A percentile compares a stretch with the other conserved stretches of the same genome.
Evolutionary conservation across 2,888 invertebrate species (phyloP).

Genomic region (Geophilus truncorum): DNA sequence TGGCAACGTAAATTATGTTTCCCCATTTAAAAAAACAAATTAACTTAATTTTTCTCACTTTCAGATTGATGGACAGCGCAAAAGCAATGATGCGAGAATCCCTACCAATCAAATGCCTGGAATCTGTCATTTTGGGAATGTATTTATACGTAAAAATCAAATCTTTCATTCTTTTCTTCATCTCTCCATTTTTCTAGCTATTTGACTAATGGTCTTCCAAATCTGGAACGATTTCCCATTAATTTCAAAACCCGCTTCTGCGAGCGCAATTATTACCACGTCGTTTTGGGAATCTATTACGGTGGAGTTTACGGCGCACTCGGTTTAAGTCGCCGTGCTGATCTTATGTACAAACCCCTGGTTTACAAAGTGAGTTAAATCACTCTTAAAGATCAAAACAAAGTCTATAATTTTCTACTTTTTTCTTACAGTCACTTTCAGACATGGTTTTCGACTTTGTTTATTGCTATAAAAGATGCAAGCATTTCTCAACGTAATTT

Average conservation of each 20-base stretch:
- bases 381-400: background rate
- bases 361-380: slow-evolving; percentile 23
- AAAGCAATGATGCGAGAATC: slow-evolving; percentile 49
- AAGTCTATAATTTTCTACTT: too few relatives aligned
- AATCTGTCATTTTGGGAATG: slow-evolving; percentile 50
- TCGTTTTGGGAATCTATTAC: slow-evolving; percentile 48
- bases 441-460: slow-evolving; percentile 2
- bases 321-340: slow-evolving; percentile 34
- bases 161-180: too few relatives aligned
- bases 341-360: slow-evolving; percentile 35
- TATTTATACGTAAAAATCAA: slow-evolving; percentile 38
- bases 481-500: background rate
- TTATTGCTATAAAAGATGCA: background rate
- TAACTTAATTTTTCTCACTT: background rate
- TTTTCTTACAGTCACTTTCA: background rate
- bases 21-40: too few relatives aligned
- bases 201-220: slow-evolving; percentile 42
- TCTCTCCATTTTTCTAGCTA: background rate
- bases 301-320: slow-evolving; percentile 46
- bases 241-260: slow-evolving; percentile 48
- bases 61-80: slow-evolving; percentile 48
- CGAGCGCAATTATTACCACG: slow-evolving; percentile 47
- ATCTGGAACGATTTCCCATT: slow-evolving; percentile 48
- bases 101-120: slow-evolving; percentile 50
- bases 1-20: background rate